A percentile compares a stretch with the other conserved stretches of the same genome.
These are phyloP conservation scores for Isoperla grammatica DNA, from an alignment of 2,888 invertebrate species.

Conservation along the genomic window DNA sequence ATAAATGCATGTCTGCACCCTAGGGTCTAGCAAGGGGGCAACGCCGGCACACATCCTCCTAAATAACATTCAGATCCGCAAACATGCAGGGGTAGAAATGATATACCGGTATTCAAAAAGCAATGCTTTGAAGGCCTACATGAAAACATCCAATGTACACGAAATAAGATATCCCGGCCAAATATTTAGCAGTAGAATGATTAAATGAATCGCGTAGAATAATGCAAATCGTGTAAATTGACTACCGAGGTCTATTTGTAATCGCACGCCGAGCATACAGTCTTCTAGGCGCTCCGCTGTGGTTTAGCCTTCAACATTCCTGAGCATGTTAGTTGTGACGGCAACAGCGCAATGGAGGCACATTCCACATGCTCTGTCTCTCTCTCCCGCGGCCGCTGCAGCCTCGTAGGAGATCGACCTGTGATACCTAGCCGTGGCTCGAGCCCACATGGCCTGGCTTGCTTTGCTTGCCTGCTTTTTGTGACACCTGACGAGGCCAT, in stretches of 20 bases:
- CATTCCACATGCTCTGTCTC: constrained; percentile 22
- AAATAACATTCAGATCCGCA: too few species aligned
- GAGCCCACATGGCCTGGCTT: too few species aligned
- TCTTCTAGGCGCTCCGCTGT: constrained; percentile 17
- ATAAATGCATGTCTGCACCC: too few species aligned
- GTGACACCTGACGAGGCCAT: too few species aligned
- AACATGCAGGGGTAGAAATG: too few species aligned
- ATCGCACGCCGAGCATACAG: constrained; percentile 15
- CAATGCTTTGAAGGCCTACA: not conserved
- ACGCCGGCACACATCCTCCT: too few species aligned
- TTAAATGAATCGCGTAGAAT: too few species aligned
- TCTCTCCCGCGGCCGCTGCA: not conserved
- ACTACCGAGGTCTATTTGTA: constrained; percentile 5
- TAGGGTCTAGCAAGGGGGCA: too few species aligned
- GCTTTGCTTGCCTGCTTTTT: not conserved
- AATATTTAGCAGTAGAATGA: too few species aligned
- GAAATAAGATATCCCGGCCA: too few species aligned
- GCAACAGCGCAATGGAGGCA: constrained; percentile 25
- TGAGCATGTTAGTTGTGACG: constrained; percentile 19
- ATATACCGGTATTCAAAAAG: not conserved
- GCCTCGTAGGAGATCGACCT: constrained; percentile 8
- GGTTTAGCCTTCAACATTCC: constrained; percentile 31
- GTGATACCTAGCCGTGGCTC: not conserved
- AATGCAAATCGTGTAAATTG: not conserved
- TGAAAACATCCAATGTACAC: not conserved